Evolutionary conservation across 2,113 vertebrate species (phyloP), one percentile per base, ranked within the genome.

Genomic region (Atlantisia rogersi): DNA sequence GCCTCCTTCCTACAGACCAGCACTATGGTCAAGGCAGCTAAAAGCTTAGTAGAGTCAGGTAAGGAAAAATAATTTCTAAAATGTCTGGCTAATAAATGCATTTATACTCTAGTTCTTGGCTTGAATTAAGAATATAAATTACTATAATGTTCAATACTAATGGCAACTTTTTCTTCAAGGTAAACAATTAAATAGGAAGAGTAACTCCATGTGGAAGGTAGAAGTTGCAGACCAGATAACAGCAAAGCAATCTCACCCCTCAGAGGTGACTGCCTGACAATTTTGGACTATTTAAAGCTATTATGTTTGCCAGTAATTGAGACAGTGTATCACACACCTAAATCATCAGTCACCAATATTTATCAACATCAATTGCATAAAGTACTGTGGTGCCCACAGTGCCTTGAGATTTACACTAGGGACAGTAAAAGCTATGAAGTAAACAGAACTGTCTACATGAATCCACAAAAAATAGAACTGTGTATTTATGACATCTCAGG

Each of bases 61-160:
- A 52, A 68, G 35, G 31, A 53, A 76, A 94, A 92, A 46, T 28
- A 73, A 26, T 44, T 39, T 69, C 48, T 68, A 12, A 85, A 91
- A 92, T 10, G 1, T 32, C 68, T 92, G 52, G 16, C 56, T 67
- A 80, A 87, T 50, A 65, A 94, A 55, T 88, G 10, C 6, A 59
- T 48, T 62, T 17, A 21, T 59, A 79, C 25, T 80, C 3, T 5
- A 67, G 81, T 63, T 95, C 56, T 88, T 91, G 44, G n/a, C 67
- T 94, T 96, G 88, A 82, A 58, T 91, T 86, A 79, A 75, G 89
- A 84, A 82, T 86, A 60, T 35, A 81, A 62, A 59, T 95, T 42
- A 55, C 44, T 76, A 39, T 50, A 91, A 80, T 11, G 29, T 52
- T 53, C 65, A 75, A 32, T 80, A 39, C 5, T 12, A 14, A 62